phyloP scores from a whole-genome alignment of 2,888 invertebrate genomes.

The Allophyes oxyacanthae region DNA sequence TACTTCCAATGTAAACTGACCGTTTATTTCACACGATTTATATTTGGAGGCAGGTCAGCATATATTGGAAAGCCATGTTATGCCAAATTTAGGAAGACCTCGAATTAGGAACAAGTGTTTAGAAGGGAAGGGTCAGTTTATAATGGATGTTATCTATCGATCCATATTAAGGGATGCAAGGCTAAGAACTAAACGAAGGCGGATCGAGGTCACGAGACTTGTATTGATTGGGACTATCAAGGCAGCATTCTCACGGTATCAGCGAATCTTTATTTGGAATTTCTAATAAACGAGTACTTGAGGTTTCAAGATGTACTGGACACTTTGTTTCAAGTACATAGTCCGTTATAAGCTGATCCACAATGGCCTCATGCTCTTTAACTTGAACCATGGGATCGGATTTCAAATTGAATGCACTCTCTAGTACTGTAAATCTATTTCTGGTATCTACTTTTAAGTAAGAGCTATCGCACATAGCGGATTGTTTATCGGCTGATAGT shows the following conservation, averaged over 20 bases:
- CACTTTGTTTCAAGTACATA: neutral
- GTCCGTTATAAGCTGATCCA: constrained; percentile 33
- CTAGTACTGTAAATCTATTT: constrained; percentile 31
- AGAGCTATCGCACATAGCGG: neutral
- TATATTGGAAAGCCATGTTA: constrained; percentile 27
- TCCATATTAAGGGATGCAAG: constrained; percentile 76
- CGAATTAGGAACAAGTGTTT: constrained; percentile 51
- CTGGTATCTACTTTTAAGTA: constrained; percentile 10
- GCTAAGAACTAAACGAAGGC: constrained; percentile 58
- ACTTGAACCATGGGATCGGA: constrained; percentile 28
- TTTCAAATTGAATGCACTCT: constrained; percentile 46
- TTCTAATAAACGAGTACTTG: constrained; percentile 50
- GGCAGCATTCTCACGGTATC: constrained; percentile 59
- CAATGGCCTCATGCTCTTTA: constrained; percentile 26
- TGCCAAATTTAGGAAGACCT: constrained; percentile 48
- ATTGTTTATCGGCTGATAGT: constrained; percentile 21
- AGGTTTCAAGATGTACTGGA: constrained; percentile 27
- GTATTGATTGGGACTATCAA: constrained; percentile 58
- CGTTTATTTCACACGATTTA: constrained; percentile 25
- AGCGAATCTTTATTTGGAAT: constrained; percentile 60
- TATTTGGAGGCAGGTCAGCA: constrained; percentile 46
- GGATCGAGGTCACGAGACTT: constrained; percentile 47
- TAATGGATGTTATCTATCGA: constrained; percentile 43
- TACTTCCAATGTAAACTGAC: constrained; percentile 36
- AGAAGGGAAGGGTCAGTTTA: constrained; percentile 52